Evolutionary conservation across 2,797 vertebrate genomes (phyloP), one percentile per base, ranked within the genome.

Genomic region (Pitangus sulphuratus): DNA sequence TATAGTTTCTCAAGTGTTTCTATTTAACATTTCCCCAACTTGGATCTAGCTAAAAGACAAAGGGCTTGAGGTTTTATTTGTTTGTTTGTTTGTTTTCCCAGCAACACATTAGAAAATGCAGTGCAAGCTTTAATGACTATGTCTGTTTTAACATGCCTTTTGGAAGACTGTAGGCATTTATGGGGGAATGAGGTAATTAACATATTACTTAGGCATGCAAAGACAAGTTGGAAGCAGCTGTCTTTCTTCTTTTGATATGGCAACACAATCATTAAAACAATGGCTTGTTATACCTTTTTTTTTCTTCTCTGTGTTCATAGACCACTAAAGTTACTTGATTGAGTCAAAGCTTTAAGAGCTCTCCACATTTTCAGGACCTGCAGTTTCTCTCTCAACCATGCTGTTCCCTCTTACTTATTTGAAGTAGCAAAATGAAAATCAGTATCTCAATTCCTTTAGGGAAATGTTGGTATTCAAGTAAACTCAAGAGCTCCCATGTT

Each of bases 61-160:
- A 96, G 86, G 57, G 71, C 42, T 95, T 88, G 80, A 94, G 95
- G 85, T 93, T 96, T 93, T 90, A 84, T 97, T 97, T 96, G 69
- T 95, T 96, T 97, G 87, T 95, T 96, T 97, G 90, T 95, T 96
- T 96, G 90, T 95, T 96, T 96, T 94, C 88, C 91, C 87, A 33
- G 12, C 96, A 95, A 93, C 95, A 79, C 75, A 75, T 69, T 95
- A 97, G 96, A 98, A 97, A 98, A 95, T 11, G 69, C 84, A 95
- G 82, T 5, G 70, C 97, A 96, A 95, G 87, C 96, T 93, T 93
- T 92, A 97, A 96, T 91, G 91, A 84, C 90, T 96, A 45, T 61
- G 93, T 97, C 68, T 97, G 97, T 97, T 92, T 95, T 95, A 97
- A 98, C 97, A 98, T 92, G 98, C 94, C 95, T 97, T 80, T 88